Conservation (phyloP, 2,113 vertebrate species). For the Theristicus caerulescens region DNA sequence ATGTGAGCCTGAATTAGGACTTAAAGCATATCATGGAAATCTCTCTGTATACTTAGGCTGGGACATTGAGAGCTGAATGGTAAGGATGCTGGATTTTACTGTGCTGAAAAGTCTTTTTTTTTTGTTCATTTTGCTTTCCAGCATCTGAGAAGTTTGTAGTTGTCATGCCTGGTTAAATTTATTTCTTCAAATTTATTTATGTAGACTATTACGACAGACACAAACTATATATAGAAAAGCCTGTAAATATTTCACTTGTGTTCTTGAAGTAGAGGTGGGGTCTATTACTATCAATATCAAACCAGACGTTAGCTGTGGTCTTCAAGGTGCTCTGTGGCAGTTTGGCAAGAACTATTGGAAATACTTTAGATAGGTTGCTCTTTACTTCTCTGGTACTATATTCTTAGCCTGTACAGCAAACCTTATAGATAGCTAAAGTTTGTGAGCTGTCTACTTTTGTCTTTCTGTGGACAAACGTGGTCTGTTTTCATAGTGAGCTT, state of each 20-base stretch:
- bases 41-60: not conserved
- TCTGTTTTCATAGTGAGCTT: not conserved
- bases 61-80: not conserved
- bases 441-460: not conserved
- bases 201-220: not conserved
- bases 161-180: not conserved
- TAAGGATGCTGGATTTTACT: not conserved
- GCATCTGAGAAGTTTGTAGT: not conserved
- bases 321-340: not conserved
- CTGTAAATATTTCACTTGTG: not conserved
- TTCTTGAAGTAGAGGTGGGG: not conserved
- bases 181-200: slow-evolving; percentile 11
- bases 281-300: not conserved
- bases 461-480: not conserved
- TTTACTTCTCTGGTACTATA: not conserved
- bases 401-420: not conserved
- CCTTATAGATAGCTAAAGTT: not conserved
- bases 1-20: not conserved
- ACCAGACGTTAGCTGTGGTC: not conserved
- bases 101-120: not conserved
- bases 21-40: not conserved
- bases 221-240: slow-evolving; percentile 1
- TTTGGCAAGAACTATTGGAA: not conserved
- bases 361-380: not conserved
- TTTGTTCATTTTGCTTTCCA: not conserved